Evolutionary conservation across 2,888 invertebrate species (phyloP).

Genomic region (Polyploca ridens): DNA sequence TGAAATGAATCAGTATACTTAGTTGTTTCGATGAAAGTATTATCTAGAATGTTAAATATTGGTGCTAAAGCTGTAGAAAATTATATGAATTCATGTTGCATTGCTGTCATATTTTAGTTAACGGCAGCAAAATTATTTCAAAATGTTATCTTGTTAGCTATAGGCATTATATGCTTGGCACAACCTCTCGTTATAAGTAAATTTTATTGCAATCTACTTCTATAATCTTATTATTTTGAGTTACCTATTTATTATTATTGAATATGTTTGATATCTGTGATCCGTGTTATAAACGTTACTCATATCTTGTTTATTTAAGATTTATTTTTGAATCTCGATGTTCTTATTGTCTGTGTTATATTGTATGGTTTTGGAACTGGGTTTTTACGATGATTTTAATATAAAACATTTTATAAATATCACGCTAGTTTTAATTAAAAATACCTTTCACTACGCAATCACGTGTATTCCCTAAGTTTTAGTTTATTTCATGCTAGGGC

Average conservation of each 20-base stretch:
- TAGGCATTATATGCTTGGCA: background rate
- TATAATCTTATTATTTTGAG: background rate
- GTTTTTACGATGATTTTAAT: conserved; percentile 20
- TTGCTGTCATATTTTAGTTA: background rate
- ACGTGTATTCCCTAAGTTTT: too few species aligned
- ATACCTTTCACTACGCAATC: too few species aligned
- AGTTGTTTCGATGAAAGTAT: background rate
- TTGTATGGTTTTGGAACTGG: conserved; percentile 21
- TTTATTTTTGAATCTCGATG: conserved; percentile 10
- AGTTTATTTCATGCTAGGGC: too few species aligned
- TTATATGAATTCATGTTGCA: background rate
- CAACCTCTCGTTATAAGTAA: background rate
- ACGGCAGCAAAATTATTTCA: background rate
- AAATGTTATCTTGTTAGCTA: background rate
- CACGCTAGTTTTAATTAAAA: background rate
- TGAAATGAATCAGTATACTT: too few species aligned
- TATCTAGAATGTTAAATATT: background rate
- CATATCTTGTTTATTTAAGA: background rate
- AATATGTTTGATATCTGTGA: conserved; percentile 18
- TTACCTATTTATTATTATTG: conserved; percentile 7
- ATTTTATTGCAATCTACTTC: conserved; percentile 13
- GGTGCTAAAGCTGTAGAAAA: background rate
- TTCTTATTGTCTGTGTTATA: conserved; percentile 10
- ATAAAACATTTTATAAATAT: conserved; percentile 14
- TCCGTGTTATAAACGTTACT: conserved; percentile 10